Evolutionary conservation across 2,113 vertebrate genomes (phyloP).

Genomic region (Prinia subflava): DNA sequence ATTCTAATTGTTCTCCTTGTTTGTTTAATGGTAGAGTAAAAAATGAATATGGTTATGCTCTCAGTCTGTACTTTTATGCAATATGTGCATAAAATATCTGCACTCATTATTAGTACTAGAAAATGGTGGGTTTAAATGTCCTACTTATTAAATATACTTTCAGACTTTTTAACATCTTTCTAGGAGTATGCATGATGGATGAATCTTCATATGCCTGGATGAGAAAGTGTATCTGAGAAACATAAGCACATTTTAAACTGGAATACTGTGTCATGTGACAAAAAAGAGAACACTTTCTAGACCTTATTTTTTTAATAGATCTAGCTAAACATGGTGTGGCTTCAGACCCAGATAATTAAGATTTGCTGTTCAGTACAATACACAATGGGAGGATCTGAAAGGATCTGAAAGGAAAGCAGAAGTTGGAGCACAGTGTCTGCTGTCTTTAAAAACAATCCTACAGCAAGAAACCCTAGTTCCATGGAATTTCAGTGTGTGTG

Average conservation of each 20-base stretch:
- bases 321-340: background rate
- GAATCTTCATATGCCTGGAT: background rate
- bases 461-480: background rate
- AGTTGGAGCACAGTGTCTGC: background rate
- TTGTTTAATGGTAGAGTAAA: background rate
- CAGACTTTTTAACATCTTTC: background rate
- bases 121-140: background rate
- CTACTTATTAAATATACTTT: background rate
- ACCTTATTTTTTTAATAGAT: background rate
- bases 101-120: background rate
- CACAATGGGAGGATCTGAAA: background rate
- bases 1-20: background rate
- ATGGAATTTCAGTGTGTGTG: background rate
- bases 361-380: background rate
- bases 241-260: background rate
- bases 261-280: background rate
- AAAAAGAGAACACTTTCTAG: background rate
- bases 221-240: background rate
- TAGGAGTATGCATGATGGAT: background rate
- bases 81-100: too few species aligned
- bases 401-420: background rate
- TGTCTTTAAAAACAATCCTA: background rate
- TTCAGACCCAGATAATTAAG: background rate
- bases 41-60: background rate
- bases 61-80: background rate